A percentile compares a stretch with the other conserved stretches of the same genome.
Evolutionary conservation across 2,888 invertebrate species (phyloP).

Genomic region (Ceriagrion tenellum): DNA sequence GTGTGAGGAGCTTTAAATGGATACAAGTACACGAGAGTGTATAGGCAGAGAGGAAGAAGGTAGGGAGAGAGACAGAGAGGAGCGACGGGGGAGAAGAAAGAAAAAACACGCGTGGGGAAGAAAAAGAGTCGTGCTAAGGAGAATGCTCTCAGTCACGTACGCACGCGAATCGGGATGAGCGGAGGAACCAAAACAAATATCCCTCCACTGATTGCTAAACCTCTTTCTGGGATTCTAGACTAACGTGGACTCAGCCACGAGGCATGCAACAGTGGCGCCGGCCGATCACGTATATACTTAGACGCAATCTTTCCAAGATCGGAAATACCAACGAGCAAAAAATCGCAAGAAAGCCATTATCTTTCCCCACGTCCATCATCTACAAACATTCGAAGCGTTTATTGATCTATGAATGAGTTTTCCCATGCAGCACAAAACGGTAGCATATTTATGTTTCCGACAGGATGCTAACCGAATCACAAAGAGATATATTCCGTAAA

Average conservation of each 20-base stretch:
- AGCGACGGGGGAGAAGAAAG: not conserved
- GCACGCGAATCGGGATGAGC: constrained; percentile 28
- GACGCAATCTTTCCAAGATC: not conserved
- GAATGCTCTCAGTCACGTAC: constrained; percentile 59
- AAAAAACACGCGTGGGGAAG: not conserved
- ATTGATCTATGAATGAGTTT: not conserved
- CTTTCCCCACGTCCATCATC: not conserved
- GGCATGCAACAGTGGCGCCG: constrained; percentile 25
- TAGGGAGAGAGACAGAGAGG: not conserved
- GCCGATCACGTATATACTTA: not conserved
- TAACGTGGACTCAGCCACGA: constrained; percentile 8
- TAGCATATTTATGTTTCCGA: too few relatives aligned
- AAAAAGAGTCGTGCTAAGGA: not conserved
- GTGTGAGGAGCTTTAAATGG: not conserved
- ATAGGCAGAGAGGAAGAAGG: not conserved
- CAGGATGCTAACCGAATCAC: too few relatives aligned
- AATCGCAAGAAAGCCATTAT: not conserved
- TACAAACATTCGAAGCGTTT: not conserved
- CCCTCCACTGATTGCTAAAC: constrained; percentile 21
- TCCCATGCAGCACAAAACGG: not conserved
- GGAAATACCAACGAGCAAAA: not conserved
- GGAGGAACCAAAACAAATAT: constrained; percentile 32
- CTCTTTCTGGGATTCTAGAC: constrained; percentile 6
- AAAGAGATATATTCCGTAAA: too few relatives aligned
- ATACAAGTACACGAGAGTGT: not conserved